phyloP scores from a whole-genome alignment of 2,888 invertebrate species.

The Ophion obscuratus region DNA sequence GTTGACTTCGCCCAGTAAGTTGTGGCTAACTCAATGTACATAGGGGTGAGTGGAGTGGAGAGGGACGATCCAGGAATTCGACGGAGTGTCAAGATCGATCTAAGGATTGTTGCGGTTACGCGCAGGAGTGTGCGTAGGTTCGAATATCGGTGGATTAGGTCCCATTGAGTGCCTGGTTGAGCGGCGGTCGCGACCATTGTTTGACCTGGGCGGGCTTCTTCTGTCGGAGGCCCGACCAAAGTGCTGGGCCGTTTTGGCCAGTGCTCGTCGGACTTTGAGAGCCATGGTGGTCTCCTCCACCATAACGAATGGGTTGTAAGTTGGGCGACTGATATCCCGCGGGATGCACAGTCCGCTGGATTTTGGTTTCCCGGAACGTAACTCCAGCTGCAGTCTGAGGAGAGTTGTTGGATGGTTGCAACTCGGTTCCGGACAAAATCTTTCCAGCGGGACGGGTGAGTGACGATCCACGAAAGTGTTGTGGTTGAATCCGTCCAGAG shows the following conservation, averaged over 20 bases:
- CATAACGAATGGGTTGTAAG: not conserved
- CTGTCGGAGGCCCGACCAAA: not conserved
- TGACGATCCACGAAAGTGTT: slow-evolving; percentile 60
- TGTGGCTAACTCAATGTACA: not conserved
- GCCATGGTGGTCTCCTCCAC: slow-evolving; percentile 46
- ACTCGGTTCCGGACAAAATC: slow-evolving; percentile 72
- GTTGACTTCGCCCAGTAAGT: slow-evolving; percentile 27
- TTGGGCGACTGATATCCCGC: slow-evolving; percentile 2
- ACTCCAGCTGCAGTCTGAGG: slow-evolving; percentile 34
- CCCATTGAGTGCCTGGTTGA: not conserved
- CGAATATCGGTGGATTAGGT: slow-evolving; percentile 7
- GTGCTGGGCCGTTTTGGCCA: slow-evolving; percentile 13
- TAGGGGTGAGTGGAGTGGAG: not conserved
- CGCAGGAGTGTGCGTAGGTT: slow-evolving; percentile 3
- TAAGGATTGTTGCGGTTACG: slow-evolving; percentile 13
- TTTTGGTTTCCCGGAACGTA: slow-evolving; percentile 59
- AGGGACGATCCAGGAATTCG: not conserved
- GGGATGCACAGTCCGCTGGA: slow-evolving; percentile 51
- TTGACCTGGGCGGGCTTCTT: not conserved
- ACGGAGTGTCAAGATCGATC: not conserved
- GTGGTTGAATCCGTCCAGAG: slow-evolving; percentile 63
- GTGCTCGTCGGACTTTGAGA: not conserved
- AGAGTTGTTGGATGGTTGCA: slow-evolving; percentile 56
- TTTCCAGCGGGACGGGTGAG: slow-evolving; percentile 63
- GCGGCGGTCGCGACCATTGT: not conserved